A percentile compares a stretch with the other conserved stretches of the same genome.
Conservation (phyloP, 2,888 invertebrate genomes). For the Quadriops clusia region DNA sequence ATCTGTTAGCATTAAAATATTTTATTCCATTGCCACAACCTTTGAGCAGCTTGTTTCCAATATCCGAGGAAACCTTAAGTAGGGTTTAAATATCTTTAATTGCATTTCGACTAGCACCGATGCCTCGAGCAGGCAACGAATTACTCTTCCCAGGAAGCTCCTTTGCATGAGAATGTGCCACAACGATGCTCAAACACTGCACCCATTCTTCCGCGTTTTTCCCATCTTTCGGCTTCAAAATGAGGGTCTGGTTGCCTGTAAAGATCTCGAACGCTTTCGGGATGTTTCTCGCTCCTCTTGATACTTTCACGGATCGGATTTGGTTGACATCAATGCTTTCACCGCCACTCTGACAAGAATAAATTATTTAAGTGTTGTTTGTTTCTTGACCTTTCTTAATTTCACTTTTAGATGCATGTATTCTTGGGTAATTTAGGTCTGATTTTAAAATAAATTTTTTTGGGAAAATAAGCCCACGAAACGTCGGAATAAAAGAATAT, state of each 20-base stretch:
- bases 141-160: constrained; percentile 40
- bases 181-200: constrained; percentile 85
- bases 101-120: constrained; percentile 35
- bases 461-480: too few species aligned
- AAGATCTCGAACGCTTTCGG: constrained; percentile 96
- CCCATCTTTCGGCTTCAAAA: constrained; percentile 87
- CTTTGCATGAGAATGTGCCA: constrained; percentile 71
- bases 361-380: too few species aligned
- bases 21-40: too few species aligned
- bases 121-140: constrained; percentile 36
- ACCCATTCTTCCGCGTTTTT: constrained; percentile 95
- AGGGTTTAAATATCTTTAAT: constrained; percentile 23
- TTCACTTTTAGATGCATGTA: too few species aligned
- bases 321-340: constrained; percentile 84
- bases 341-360: constrained; percentile 58
- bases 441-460: too few species aligned
- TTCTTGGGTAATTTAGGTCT: too few species aligned
- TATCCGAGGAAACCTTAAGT: too few species aligned
- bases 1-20: too few species aligned
- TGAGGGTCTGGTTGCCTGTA: constrained; percentile 83
- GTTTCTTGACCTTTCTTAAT: too few species aligned
- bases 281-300: constrained; percentile 80
- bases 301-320: constrained; percentile 89
- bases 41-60: too few species aligned
- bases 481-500: too few species aligned